Percentiles rank a stretch among this genome's conserved stretches.
Conservation (phyloP, 1,140 invertebrate species). For the Coelopa frigida region DNA sequence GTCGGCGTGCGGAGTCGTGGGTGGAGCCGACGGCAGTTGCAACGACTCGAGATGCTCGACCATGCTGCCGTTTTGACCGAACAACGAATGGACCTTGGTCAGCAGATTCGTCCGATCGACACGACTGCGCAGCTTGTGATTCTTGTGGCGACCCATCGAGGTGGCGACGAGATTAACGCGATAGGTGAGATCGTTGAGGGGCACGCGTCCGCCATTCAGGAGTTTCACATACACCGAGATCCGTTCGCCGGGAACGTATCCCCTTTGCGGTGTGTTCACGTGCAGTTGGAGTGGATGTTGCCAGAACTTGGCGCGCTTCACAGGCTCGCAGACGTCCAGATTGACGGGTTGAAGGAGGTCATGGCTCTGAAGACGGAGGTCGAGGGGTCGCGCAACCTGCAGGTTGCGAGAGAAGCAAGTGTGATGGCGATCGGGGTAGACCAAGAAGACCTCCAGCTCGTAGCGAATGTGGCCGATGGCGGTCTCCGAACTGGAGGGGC, state of each 20-base stretch:
- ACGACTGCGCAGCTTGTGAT: slow-evolving; percentile 26
- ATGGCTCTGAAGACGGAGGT: slow-evolving; percentile 52
- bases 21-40: slow-evolving; percentile 58
- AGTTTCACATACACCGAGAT: slow-evolving; percentile 30
- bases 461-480: slow-evolving; percentile 61
- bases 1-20: slow-evolving; percentile 55
- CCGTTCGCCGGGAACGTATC: slow-evolving; percentile 27
- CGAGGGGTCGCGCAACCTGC: slow-evolving; percentile 57
- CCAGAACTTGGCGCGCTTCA: slow-evolving; percentile 25
- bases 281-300: slow-evolving; percentile 24
- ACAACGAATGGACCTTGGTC: slow-evolving; percentile 46
- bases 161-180: slow-evolving; percentile 38
- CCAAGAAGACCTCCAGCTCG: slow-evolving; percentile 55
- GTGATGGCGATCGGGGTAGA: slow-evolving; percentile 62
- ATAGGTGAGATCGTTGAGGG: slow-evolving; percentile 45
- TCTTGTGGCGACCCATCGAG: slow-evolving; percentile 18
- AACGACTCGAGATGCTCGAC: slow-evolving; percentile 43
- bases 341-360: slow-evolving; percentile 10
- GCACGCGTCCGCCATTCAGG: slow-evolving; percentile 37
- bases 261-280: slow-evolving; percentile 24
- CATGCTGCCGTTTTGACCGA: slow-evolving; percentile 45
- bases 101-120: slow-evolving; percentile 44
- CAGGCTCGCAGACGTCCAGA: slow-evolving; percentile 17
- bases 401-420: slow-evolving; percentile 56
- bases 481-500: slow-evolving; percentile 64